Evolutionary conservation across 2,113 vertebrate genomes (phyloP).

Genomic region (Eubucco bourcierii): DNA sequence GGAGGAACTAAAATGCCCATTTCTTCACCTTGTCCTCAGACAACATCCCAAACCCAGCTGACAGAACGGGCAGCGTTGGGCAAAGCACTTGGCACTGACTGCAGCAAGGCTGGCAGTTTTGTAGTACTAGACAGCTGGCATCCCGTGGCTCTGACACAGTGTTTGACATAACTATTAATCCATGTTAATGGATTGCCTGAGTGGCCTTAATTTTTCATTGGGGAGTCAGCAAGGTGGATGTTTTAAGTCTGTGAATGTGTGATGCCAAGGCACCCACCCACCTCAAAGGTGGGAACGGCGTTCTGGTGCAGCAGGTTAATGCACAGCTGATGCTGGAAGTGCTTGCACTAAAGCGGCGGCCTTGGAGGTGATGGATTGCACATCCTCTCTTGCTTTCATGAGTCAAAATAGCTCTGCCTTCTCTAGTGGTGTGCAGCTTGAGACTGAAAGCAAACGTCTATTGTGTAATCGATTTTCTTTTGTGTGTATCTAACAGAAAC

Average conservation of each 20-base stretch:
- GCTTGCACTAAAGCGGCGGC: neutral
- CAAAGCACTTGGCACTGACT: neutral
- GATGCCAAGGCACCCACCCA: neutral
- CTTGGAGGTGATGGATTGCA: neutral
- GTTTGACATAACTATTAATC: neutral
- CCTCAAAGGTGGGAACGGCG: rapidly evolving
- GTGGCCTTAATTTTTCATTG: neutral
- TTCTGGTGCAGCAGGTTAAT: neutral
- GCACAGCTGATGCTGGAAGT: neutral
- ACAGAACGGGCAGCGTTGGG: neutral
- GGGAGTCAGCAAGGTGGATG: neutral
- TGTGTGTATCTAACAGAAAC: neutral
- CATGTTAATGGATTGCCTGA: neutral
- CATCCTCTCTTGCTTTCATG: neutral
- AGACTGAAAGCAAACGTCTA: neutral
- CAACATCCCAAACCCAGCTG: neutral
- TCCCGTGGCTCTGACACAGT: neutral
- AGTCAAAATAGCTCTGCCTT: neutral
- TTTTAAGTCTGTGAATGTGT: neutral
- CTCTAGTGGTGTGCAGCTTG: neutral
- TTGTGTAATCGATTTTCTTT: neutral
- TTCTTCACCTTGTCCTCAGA: neutral
- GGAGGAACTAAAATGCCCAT: neutral
- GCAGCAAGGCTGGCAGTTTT: neutral
- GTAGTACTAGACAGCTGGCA: neutral